A percentile compares a stretch with the other conserved stretches of the same genome.
These are phyloP conservation scores for Apteryx mantelli DNA, from an alignment of 2,113 vertebrate species.

Conservation along the genomic window DNA sequence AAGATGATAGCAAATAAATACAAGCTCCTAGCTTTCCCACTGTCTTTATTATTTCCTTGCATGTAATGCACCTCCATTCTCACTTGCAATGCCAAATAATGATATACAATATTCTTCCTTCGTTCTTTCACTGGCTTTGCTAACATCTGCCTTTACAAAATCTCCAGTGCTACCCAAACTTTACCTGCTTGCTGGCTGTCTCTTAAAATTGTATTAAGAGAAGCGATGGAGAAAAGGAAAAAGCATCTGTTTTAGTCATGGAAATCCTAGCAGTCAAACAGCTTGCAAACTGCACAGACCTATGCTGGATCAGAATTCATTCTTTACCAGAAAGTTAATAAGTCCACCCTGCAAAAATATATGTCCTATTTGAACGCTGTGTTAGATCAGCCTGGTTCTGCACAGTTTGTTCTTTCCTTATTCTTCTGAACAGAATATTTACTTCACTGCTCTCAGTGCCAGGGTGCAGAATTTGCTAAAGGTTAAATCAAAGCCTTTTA, in stretches of 20 bases:
- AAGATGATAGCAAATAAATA: not conserved
- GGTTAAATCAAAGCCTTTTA: not conserved
- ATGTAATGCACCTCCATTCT: not conserved
- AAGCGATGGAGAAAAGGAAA: not conserved
- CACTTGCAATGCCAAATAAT: not conserved
- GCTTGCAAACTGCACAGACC: not conserved
- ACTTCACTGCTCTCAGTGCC: not conserved
- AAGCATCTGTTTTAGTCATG: not conserved
- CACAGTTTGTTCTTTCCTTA: not conserved
- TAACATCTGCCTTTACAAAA: not conserved
- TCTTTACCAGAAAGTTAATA: not conserved
- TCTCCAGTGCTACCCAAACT: not conserved
- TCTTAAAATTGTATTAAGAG: not conserved
- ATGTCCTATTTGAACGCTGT: not conserved
- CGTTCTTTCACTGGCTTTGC: not conserved
- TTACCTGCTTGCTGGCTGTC: not conserved
- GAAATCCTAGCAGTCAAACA: not conserved
- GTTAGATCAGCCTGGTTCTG: not conserved
- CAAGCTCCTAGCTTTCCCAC: not conserved
- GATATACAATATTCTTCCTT: not conserved
- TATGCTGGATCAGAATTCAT: not conserved
- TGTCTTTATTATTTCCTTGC: not conserved
- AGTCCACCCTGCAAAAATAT: not conserved
- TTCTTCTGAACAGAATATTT: not conserved
- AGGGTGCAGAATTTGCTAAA: not conserved